Evolutionary conservation across 2,113 vertebrate species (phyloP), one percentile per base, ranked within the genome.

Genomic region (Colius striatus): DNA sequence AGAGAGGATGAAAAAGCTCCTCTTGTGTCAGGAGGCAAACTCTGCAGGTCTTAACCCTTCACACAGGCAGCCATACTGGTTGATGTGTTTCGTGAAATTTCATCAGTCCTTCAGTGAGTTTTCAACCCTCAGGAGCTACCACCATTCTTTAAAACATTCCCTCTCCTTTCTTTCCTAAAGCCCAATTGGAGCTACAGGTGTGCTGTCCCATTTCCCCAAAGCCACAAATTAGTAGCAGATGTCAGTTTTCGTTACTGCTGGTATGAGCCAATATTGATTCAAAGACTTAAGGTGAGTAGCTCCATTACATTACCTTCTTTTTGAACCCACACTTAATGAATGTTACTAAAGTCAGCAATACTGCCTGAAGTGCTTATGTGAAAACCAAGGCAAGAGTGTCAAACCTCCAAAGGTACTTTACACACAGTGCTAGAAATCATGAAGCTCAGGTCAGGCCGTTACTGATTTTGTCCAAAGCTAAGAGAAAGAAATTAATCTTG

Each of bases 401-500:
- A 32, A 10, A 60, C 6, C 25, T 55, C 19, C 23, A 47, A 29
- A 67, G 70, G 58, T 60, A 58, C 68, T 91, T 95, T 51, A 18
- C 36, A 15, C 19, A 11, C 55, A 4, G 38, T 63, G 41, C 34
- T 66, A 47, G 92, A 62, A 87, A 75, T 68, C 32, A 5, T 8
- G 41, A 70, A 75, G 65, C 70, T 65, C 32, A 14, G 80, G 94
- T 92, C 86, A 86, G 0, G 1, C 38, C 0, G 0, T 36, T 30
- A n/a, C 78, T 57, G 72, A 43, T 81, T 88, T 89, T 74, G 53
- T 92, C 79, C 3, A 0, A 66, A 91, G 60, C 74, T 29, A 58
- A 77, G 47, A 50, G 65, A 80, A 89, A 23, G 93, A 82, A 93
- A 96, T 84, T 92, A 86, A 96, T 95, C 92, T 83, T 82, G 73